A percentile compares a stretch with the other conserved stretches of the same genome.
Conservation (phyloP, 2,113 vertebrate genomes). For the Mionectes macconnelli region DNA sequence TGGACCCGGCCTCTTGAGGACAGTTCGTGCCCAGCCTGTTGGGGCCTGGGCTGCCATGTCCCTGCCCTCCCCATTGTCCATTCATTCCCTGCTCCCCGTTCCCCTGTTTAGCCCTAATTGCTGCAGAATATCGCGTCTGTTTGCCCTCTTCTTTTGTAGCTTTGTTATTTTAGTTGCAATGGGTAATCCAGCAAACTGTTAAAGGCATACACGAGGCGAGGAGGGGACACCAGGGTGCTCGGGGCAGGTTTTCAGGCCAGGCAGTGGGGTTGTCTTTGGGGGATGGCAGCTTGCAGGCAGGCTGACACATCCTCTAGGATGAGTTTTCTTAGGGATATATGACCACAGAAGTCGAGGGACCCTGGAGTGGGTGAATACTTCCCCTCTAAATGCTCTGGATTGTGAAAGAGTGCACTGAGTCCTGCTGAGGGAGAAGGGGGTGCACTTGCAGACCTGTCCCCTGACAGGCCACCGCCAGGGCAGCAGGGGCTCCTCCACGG, state of each 20-base stretch:
- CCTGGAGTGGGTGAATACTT: neutral
- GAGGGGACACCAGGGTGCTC: neutral
- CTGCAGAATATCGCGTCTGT: conserved; percentile 3
- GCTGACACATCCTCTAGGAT: neutral
- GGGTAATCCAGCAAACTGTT: conserved; percentile 36
- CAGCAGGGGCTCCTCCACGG: neutral
- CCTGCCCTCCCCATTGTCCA: conserved; percentile 30
- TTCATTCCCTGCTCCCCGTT: conserved; percentile 35
- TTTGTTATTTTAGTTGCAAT: conserved; percentile 62
- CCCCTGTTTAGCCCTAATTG: conserved; percentile 54
- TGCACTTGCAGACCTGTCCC: neutral
- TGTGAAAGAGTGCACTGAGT: neutral
- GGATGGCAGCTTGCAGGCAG: neutral
- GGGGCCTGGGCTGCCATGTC: neutral
- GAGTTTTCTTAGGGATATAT: neutral
- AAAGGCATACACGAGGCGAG: neutral
- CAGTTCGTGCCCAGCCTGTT: neutral
- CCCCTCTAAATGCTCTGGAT: neutral
- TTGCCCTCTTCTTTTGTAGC: conserved; percentile 37
- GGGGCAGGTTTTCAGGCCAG: neutral
- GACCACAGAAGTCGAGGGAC: neutral
- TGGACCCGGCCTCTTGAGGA: neutral
- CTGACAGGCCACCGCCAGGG: neutral
- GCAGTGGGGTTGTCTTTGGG: neutral
- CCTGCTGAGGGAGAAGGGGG: neutral